These are phyloP conservation scores for Urocolius indicus DNA, from an alignment of 2,113 vertebrate species.

Conservation along the genomic window DNA sequence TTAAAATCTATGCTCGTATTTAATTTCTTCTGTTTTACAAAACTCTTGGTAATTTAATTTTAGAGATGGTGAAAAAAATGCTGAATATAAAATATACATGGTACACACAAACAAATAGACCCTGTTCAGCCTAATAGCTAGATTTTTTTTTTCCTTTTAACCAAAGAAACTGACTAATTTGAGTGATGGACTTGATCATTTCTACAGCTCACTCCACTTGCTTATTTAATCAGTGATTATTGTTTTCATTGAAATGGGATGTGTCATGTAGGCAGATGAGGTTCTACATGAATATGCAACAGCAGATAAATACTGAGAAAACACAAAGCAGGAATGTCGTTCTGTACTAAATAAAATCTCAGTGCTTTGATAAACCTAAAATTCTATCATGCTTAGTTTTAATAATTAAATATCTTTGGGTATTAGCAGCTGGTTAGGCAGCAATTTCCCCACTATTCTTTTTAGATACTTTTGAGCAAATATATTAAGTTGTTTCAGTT, in stretches of 20 bases:
- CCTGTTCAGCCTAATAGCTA: not conserved
- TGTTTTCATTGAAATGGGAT: conserved; percentile 63
- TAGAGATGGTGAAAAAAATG: not conserved
- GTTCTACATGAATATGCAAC: conserved; percentile 57
- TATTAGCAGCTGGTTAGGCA: conserved; percentile 29
- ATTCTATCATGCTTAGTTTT: conserved; percentile 35
- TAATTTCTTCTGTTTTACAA: not conserved
- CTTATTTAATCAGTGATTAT: conserved; percentile 69
- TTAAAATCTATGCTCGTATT: not conserved
- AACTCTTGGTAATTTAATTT: conserved; percentile 39
- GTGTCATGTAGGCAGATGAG: conserved; percentile 23
- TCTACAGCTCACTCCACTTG: conserved; percentile 35
- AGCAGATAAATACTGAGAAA: conserved; percentile 17
- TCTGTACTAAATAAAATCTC: conserved; percentile 35
- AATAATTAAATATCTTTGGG: conserved; percentile 58
- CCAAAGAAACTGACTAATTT: conserved; percentile 18
- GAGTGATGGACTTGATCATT: conserved; percentile 54
- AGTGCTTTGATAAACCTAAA: conserved; percentile 55
- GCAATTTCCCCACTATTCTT: not conserved
- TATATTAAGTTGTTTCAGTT: not conserved
- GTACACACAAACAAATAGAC: conserved; percentile 24
- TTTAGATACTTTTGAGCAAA: not conserved
- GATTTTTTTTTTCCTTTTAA: conserved; percentile 3
- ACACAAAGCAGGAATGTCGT: not conserved
- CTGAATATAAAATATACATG: not conserved